Evolutionary conservation across 2,888 invertebrate genomes (phyloP).

Genomic region (Chaetoderma sp.): DNA sequence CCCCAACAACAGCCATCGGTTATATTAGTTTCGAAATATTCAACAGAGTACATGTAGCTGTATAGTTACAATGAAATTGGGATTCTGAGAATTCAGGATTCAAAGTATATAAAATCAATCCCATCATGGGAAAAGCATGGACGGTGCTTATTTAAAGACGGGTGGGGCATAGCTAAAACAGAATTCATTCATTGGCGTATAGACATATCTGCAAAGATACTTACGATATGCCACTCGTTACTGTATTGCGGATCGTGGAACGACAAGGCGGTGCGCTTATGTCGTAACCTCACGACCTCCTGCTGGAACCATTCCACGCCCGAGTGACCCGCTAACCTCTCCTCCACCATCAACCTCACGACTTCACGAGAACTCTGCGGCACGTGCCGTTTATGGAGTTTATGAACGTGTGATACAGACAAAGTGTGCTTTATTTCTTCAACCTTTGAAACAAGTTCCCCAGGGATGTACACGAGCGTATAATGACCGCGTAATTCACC

Average conservation of each 20-base stretch:
- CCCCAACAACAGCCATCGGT: too few species aligned
- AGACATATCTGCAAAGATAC: too few species aligned
- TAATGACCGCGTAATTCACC: slow-evolving; percentile 38
- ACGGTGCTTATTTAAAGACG: too few species aligned
- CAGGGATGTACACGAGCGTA: slow-evolving; percentile 31
- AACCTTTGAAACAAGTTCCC: background rate
- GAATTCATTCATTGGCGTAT: too few species aligned
- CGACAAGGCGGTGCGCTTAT: slow-evolving; percentile 37
- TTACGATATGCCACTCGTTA: slow-evolving; percentile 67
- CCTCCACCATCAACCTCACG: slow-evolving; percentile 30
- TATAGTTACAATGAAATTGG: too few species aligned
- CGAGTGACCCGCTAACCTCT: slow-evolving; percentile 38
- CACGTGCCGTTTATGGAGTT: background rate
- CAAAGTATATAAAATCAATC: too few species aligned
- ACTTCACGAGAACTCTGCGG: background rate
- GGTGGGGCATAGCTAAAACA: too few species aligned
- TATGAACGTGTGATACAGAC: background rate
- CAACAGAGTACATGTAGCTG: too few species aligned
- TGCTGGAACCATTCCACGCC: slow-evolving; percentile 53
- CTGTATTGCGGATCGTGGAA: slow-evolving; percentile 59
- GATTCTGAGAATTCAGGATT: too few species aligned
- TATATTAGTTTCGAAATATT: too few species aligned
- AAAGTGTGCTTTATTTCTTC: background rate
- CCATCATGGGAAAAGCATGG: too few species aligned
- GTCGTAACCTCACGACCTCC: slow-evolving; percentile 46